phyloP scores from a whole-genome alignment of 2,797 vertebrate species.

The Poeciliopsis turneri region DNA sequence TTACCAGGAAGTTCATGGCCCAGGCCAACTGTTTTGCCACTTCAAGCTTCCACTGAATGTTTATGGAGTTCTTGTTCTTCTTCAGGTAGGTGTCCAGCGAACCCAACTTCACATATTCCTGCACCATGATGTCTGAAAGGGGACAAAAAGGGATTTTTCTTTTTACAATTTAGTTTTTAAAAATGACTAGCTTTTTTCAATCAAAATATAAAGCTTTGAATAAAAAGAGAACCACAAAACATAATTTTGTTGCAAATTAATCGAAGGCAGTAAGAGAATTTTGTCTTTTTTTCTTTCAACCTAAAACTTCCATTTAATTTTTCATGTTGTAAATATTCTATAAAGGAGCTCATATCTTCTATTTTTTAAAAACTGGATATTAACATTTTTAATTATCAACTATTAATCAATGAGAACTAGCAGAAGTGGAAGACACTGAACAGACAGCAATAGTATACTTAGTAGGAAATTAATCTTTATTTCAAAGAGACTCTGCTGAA shows the following conservation, averaged over 20 bases:
- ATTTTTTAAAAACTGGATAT: too few relatives aligned
- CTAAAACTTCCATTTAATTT: too few relatives aligned
- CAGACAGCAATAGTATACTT: too few relatives aligned
- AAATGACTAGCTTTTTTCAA: background rate
- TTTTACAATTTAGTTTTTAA: background rate
- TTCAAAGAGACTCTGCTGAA: too few relatives aligned
- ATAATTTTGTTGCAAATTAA: background rate
- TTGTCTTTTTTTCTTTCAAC: too few relatives aligned
- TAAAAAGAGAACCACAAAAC: background rate
- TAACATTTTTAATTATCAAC: too few relatives aligned
- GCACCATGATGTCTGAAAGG: slow-evolving; percentile 92
- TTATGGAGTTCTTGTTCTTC: slow-evolving; percentile 90
- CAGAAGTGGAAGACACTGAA: too few relatives aligned
- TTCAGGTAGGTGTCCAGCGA: slow-evolving; percentile 95
- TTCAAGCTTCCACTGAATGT: slow-evolving; percentile 97
- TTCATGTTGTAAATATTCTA: too few relatives aligned
- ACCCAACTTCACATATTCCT: slow-evolving; percentile 95
- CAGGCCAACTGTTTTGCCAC: slow-evolving; percentile 96
- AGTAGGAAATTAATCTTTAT: too few relatives aligned
- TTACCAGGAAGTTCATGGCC: slow-evolving; percentile 97
- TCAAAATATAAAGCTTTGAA: background rate
- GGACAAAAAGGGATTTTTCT: too few relatives aligned
- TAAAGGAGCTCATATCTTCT: too few relatives aligned
- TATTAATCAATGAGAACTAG: too few relatives aligned
- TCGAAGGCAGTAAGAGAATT: background rate